Evolutionary conservation across 2,113 vertebrate genomes (phyloP).

Genomic region (Apodemus speciosus): DNA sequence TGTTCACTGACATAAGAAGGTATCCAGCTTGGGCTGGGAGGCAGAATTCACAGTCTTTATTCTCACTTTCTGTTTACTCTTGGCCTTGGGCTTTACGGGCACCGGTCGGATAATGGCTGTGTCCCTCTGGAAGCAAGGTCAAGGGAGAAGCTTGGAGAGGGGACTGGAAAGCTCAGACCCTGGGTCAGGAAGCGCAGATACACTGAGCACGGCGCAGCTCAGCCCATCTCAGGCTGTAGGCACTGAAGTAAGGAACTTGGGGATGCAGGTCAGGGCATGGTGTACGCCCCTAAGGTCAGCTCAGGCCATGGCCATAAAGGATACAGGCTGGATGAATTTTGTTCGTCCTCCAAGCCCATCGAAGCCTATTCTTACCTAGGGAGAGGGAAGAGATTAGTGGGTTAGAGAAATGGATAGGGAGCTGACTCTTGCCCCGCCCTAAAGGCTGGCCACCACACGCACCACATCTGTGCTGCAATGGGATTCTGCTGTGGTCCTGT

Average conservation of each 20-base stretch:
- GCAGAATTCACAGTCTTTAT: not conserved
- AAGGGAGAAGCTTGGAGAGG: conserved; percentile 74
- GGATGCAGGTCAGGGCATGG: not conserved
- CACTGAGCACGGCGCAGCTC: not conserved
- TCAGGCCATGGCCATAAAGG: conserved; percentile 82
- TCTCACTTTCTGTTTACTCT: conserved; percentile 37
- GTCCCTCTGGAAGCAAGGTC: conserved; percentile 81
- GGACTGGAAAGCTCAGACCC: not conserved
- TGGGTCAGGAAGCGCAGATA: not conserved
- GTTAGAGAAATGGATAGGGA: not conserved
- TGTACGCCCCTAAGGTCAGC: not conserved
- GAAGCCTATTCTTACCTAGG: conserved; percentile 92
- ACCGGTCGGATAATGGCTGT: conserved; percentile 76
- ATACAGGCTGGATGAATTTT: conserved; percentile 97
- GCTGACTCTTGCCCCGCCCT: not conserved
- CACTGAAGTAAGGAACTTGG: not conserved
- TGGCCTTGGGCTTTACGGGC: conserved; percentile 78
- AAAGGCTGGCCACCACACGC: conserved; percentile 67
- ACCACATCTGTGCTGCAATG: conserved; percentile 86
- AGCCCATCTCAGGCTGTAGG: not conserved
- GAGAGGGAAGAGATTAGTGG: conserved; percentile 65
- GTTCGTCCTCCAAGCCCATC: conserved; percentile 96
- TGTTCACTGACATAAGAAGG: conserved; percentile 79
- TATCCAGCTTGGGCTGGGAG: conserved; percentile 82
- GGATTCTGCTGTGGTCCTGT: conserved; percentile 84